Conservation (phyloP, 2,113 vertebrate genomes). For the Octodon degus region DNA sequence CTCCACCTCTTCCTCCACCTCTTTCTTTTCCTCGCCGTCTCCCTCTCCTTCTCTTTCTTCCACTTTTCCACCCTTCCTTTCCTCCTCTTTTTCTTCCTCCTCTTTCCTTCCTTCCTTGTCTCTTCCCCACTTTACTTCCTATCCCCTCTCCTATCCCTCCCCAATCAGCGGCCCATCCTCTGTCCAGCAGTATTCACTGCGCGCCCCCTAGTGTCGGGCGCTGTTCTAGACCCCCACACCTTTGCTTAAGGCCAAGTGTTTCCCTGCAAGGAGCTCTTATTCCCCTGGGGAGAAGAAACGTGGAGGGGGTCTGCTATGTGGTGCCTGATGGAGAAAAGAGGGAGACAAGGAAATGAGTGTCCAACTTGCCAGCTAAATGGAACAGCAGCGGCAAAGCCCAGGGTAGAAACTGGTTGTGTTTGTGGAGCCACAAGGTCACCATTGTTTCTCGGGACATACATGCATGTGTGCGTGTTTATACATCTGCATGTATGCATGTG, state of each 20-base stretch:
- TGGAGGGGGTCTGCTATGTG: accelerated
- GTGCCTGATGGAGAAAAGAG: not conserved
- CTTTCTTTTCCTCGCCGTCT: too few relatives aligned
- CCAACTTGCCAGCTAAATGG: not conserved
- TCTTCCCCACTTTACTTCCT: too few relatives aligned
- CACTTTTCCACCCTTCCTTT: not conserved
- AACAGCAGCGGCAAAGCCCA: not conserved
- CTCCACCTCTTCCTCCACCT: accelerated
- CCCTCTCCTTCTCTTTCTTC: too few relatives aligned
- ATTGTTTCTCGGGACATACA: not conserved
- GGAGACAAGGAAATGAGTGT: accelerated
- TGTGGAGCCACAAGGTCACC: not conserved
- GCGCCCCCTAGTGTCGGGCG: not conserved
- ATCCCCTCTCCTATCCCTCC: not conserved
- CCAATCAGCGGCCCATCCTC: accelerated
- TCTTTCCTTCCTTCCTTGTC: too few relatives aligned
- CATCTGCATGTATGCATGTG: too few relatives aligned
- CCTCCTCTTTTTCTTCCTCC: not conserved
- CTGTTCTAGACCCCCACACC: too few relatives aligned
- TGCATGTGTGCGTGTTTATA: not conserved
- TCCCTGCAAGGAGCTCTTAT: accelerated
- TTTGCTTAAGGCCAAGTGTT: too few relatives aligned
- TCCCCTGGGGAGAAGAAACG: not conserved
- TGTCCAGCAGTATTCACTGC: not conserved
- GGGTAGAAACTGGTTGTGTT: not conserved